Conservation (phyloP, 2,113 vertebrate genomes). For the Semicossyphus pulcher region DNA sequence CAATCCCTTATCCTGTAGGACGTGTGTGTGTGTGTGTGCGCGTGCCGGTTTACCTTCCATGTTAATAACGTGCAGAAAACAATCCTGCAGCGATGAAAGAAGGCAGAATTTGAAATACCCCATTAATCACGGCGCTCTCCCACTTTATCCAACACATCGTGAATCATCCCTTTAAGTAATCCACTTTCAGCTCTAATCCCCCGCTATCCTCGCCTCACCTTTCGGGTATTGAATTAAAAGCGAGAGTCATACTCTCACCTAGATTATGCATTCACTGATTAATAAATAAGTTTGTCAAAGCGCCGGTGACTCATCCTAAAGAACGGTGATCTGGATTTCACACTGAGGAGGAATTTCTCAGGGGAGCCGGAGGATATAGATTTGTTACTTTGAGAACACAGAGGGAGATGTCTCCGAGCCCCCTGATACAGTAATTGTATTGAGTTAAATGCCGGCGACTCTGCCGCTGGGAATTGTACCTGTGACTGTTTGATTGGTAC, state of each 20-base stretch:
- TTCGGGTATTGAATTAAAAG: slow-evolving; percentile 58
- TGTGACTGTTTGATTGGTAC: slow-evolving; percentile 6
- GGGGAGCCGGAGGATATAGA: slow-evolving; percentile 18
- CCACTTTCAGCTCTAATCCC: slow-evolving; percentile 66
- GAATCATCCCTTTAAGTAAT: slow-evolving; percentile 66
- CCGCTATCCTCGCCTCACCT: slow-evolving; percentile 48
- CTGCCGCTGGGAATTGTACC: slow-evolving; percentile 13
- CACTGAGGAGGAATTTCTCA: background rate
- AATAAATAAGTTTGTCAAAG: slow-evolving; percentile 54
- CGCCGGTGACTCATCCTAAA: slow-evolving; percentile 12
- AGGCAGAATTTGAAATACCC: slow-evolving; percentile 36
- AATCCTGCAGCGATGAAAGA: slow-evolving; percentile 9
- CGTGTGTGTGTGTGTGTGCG: background rate
- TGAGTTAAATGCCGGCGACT: slow-evolving; percentile 9
- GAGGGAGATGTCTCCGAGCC: background rate
- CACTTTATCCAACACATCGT: slow-evolving; percentile 59
- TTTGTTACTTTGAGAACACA: background rate
- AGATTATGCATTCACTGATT: slow-evolving; percentile 45
- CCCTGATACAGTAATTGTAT: slow-evolving; percentile 9
- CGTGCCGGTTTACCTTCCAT: slow-evolving; percentile 16
- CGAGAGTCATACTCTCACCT: slow-evolving; percentile 31
- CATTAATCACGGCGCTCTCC: slow-evolving; percentile 50
- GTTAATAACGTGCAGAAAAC: slow-evolving; percentile 22
- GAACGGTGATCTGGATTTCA: slow-evolving; percentile 21
- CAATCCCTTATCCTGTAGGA: background rate